Evolutionary conservation across 2,113 vertebrate species (phyloP).

Genomic region (Platichthys stellatus): DNA sequence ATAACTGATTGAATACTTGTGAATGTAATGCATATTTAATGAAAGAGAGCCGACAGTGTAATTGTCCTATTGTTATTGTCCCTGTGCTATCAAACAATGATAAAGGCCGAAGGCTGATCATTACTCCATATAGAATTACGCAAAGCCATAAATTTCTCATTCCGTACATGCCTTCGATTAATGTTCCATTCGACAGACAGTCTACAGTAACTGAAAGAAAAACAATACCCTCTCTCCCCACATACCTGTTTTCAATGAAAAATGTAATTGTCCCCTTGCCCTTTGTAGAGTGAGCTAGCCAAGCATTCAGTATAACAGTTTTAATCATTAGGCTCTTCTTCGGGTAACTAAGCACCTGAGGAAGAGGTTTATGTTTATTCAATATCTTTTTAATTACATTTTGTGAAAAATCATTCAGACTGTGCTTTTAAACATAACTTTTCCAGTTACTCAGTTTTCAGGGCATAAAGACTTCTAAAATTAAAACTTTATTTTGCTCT

Average conservation of each 20-base stretch:
- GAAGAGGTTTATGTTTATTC: conserved; percentile 49
- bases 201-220: conserved; percentile 19
- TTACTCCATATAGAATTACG: background rate
- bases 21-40: background rate
- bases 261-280: conserved; percentile 7
- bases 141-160: background rate
- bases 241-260: conserved; percentile 1
- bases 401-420: conserved; percentile 50
- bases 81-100: background rate
- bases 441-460: conserved; percentile 8
- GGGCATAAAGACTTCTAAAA: conserved; percentile 10
- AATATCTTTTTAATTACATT: conserved; percentile 63
- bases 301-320: conserved; percentile 22
- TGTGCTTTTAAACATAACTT: conserved; percentile 23
- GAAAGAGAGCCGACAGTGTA: background rate
- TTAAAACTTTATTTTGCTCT: conserved; percentile 19
- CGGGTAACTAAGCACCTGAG: conserved; percentile 19
- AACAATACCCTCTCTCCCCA: background rate
- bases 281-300: conserved; percentile 5
- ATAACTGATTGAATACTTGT: background rate
- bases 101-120: background rate
- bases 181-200: conserved; percentile 22
- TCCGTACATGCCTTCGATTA: conserved; percentile 2
- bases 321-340: conserved; percentile 40
- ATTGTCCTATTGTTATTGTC: background rate